Conservation (phyloP, 2,797 vertebrate genomes). For the Acanthis flammea region DNA sequence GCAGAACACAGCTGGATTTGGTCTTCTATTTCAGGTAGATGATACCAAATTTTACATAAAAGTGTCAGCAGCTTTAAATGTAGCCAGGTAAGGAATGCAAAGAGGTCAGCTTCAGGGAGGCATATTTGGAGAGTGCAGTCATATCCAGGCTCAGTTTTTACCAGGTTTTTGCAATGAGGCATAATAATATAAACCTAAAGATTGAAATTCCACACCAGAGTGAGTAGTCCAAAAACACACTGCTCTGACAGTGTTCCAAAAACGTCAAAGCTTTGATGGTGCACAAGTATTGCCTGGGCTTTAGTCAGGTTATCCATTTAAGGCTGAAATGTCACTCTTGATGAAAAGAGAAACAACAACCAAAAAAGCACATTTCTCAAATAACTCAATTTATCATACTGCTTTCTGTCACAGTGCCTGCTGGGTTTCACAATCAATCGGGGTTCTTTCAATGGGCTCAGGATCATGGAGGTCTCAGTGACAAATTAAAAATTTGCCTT, state of each 20-base stretch:
- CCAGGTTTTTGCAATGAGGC: neutral
- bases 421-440: neutral
- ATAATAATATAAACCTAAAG: neutral
- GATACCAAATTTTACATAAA: neutral
- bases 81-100: neutral
- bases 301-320: neutral
- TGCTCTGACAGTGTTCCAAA: neutral
- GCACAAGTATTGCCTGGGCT: neutral
- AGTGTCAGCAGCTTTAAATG: conserved; percentile 5
- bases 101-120: neutral
- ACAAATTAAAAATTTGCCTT: neutral
- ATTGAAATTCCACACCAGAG: neutral
- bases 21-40: neutral
- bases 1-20: neutral
- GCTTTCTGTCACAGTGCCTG: neutral
- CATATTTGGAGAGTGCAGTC: neutral
- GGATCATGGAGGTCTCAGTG: neutral
- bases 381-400: neutral
- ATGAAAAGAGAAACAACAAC: neutral
- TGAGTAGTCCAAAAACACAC: neutral
- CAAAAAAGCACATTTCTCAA: neutral
- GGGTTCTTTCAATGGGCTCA: neutral
- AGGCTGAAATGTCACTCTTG: neutral
- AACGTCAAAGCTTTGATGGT: neutral
- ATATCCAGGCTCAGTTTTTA: neutral